Base-by-base conservation (phyloP, 2,113 vertebrate species). In the Rhipidura dahli region DNA sequence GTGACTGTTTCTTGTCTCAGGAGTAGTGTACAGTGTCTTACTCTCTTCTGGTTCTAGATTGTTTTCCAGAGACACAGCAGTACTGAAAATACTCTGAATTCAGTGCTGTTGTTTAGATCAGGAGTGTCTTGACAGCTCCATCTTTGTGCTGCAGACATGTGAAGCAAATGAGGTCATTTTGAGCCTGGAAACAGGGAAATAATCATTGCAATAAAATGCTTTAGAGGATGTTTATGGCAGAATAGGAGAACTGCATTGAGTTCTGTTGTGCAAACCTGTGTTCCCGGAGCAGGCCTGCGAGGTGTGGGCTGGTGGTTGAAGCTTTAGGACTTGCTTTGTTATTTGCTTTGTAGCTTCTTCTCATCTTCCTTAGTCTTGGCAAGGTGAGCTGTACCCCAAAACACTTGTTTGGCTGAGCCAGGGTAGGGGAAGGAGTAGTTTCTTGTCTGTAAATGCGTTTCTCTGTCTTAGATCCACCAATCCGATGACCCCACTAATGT, bases 391-490 rank as follows among this genome's bases (percentile, higher is more conserved):
- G 51, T 33, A 42, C 35, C 26, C 28, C 87, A 31, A 45, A 70
- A 13, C 20, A 8, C 53, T 64, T 35, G 21, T 30, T 51, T 65
- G 80, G 59, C 69, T 79, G 83, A 53, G 21, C 50, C 66, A 91
- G 78, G 94, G 75, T 42, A 69, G 76, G 84, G 82, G 76, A 72
- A 90, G 40, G 65, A 91, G 77, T 79, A 30, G 10, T 87, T 91
- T 94, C 84, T 96, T 83, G 76, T 89, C 84, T 40, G 35, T 95
- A 56, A 91, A 78, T 65, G 61, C 10, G 71, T 97, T 97, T 96
- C 97, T 97, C 84, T 97, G 97, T 97, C 96, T 98, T 98, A 97
- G 98, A 97, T 97, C 98, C 97, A 97, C 98, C 96, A 96, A 97
- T 97, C 97, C 96, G 51, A 79, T 33, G 59, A 54, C 94, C 97